Evolutionary conservation across 1,140 invertebrate species (phyloP).

Genomic region (Samia ricini): DNA sequence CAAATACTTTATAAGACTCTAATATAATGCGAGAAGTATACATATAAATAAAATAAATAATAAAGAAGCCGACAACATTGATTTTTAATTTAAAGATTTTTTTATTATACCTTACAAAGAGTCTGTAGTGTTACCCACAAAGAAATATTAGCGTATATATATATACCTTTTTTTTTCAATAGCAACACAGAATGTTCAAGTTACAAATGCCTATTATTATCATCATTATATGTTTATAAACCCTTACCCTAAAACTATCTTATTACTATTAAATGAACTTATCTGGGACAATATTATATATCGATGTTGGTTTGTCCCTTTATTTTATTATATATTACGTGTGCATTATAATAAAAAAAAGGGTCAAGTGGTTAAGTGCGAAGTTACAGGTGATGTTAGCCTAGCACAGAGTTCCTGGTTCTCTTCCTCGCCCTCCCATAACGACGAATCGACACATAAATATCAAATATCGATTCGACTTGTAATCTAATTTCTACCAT

Average conservation of each 20-base stretch:
- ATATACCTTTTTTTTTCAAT: constrained; percentile 43
- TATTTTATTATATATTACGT: constrained; percentile 4
- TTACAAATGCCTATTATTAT: constrained; percentile 59
- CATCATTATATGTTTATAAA: constrained; percentile 42
- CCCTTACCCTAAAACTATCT: constrained; percentile 60
- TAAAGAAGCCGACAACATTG: constrained; percentile 34
- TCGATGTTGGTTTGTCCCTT: constrained; percentile 26
- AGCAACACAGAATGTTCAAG: constrained; percentile 67
- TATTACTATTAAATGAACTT: constrained; percentile 57
- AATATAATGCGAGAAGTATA: constrained; percentile 59
- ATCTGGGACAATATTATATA: constrained; percentile 20
- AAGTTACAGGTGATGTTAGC: too few relatives aligned
- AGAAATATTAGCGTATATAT: constrained; percentile 34
- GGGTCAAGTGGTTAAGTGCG: too few relatives aligned
- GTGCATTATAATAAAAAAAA: neutral
- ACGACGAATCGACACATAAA: too few relatives aligned
- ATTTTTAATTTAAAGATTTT: constrained; percentile 51
- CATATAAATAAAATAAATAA: constrained; percentile 47
- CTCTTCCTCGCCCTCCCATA: too few relatives aligned
- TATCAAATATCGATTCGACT: too few relatives aligned
- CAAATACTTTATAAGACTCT: too few relatives aligned
- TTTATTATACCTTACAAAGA: constrained; percentile 35
- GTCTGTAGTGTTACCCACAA: constrained; percentile 39
- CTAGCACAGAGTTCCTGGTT: too few relatives aligned
- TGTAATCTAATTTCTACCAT: too few relatives aligned